These are phyloP conservation scores for Chinchilla lanigera DNA, from an alignment of 2,113 vertebrate genomes.

Conservation along the genomic window DNA sequence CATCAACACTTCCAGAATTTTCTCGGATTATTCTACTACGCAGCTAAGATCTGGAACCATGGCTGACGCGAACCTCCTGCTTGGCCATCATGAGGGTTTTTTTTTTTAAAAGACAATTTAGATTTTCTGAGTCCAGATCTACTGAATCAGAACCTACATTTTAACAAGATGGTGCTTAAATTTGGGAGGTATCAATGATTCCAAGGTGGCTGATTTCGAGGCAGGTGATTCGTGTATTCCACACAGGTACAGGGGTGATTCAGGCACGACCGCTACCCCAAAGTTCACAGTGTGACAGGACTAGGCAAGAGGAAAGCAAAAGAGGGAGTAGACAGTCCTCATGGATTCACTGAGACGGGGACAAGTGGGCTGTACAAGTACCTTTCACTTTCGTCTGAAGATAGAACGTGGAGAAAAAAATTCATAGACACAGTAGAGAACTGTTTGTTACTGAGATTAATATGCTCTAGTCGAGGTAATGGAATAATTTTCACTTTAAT, in stretches of 20 bases:
- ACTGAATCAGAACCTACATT: background rate
- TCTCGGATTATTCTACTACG: background rate
- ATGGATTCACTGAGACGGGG: background rate
- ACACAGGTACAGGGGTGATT: background rate
- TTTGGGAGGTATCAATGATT: background rate
- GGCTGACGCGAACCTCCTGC: background rate
- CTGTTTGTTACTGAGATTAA: background rate
- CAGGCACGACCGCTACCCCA: background rate
- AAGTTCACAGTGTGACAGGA: background rate
- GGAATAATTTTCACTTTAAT: conserved; percentile 17
- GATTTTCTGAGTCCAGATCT: background rate
- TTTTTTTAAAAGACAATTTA: conserved; percentile 8
- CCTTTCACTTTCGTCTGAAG: conserved; percentile 3
- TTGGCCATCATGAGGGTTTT: background rate
- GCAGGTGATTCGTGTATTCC: background rate
- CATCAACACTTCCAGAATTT: background rate
- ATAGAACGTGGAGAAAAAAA: background rate
- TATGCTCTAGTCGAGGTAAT: background rate
- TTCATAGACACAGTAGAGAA: background rate
- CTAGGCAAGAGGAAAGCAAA: background rate
- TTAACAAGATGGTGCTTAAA: background rate
- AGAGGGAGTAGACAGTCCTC: background rate
- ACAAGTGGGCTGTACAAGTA: background rate
- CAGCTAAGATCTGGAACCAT: background rate
- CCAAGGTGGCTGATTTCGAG: background rate